A percentile compares a stretch with the other conserved stretches of the same genome.
These are phyloP conservation scores for Lagopus muta DNA, from an alignment of 2,113 vertebrate species.

Conservation along the genomic window DNA sequence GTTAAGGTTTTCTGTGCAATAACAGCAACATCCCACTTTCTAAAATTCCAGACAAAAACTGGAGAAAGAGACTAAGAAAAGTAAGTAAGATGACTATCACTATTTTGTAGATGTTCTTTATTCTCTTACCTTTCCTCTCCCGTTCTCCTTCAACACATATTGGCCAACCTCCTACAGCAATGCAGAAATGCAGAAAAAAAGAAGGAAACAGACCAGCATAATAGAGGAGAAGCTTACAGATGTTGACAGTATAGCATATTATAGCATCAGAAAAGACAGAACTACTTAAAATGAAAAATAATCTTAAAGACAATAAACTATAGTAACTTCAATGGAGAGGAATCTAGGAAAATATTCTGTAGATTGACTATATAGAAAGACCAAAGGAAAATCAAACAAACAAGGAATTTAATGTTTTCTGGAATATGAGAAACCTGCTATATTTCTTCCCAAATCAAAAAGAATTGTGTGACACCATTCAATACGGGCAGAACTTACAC, in stretches of 20 bases:
- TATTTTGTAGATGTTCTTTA: constrained; percentile 56
- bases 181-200: constrained; percentile 81
- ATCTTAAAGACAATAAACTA: constrained; percentile 62
- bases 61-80: constrained; percentile 2
- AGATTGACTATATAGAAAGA: background rate
- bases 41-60: constrained; percentile 54
- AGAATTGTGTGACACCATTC: constrained; percentile 6
- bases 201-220: constrained; percentile 80
- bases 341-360: background rate
- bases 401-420: constrained; percentile 1
- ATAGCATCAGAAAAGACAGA: constrained; percentile 71
- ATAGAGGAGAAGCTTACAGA: constrained; percentile 76
- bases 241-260: constrained; percentile 71
- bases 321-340: constrained; percentile 38
- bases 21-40: background rate
- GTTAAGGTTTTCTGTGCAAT: background rate
- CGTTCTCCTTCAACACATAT: constrained; percentile 80
- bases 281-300: constrained; percentile 49
- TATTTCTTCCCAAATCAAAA: constrained; percentile 37
- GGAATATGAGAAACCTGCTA: background rate
- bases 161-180: constrained; percentile 80
- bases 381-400: background rate
- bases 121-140: constrained; percentile 83
- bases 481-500: background rate
- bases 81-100: constrained; percentile 14